Base-by-base conservation (phyloP, 2,888 invertebrate species). In the Bugula neritina region DNA sequence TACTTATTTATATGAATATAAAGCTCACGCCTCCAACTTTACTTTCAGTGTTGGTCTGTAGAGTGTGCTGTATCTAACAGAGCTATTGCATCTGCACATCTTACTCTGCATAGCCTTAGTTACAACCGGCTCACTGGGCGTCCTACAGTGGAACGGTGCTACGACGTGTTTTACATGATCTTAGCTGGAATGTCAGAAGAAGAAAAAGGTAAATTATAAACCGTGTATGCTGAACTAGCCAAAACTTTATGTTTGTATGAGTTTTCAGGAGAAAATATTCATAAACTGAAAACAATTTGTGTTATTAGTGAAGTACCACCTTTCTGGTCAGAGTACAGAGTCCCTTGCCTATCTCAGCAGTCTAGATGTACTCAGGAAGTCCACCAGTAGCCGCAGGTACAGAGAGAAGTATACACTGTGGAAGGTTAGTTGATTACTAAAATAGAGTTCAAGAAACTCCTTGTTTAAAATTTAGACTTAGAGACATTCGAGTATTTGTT, bases 121-220 rank as follows among this genome's bases (percentile, higher is more conserved):
- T 31, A 34, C 31, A 63, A n/a, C 71, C 89, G 95, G 74, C 94
- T 95, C 72, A 93, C 94, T 76, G 88, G 90, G 54, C 92, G 93
- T 29, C 87, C 92, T 78, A 88, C 90, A 23, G 90, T 90, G 80
- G 95, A 95, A 86, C 93, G 93, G 83, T 96, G 95, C 86, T 96
- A 94, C 85, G 94, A 96, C 84, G 94, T 96, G 79, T 96, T 96
- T 87, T 96, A 96, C 86, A 94, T 96, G 87, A 90, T 96, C 90
- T 85, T 93, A 71, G 93, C 94, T 25, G 95, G 96, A 0, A 88
- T 96, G 34, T 90, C 91, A 58, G 86, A 89, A 72, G 94, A 95
- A 77, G 96, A 96, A 83, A 86, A 91, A 83, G 87, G 88, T 88
- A 80, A 78, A 75, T 25, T 29, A 23, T n/a, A n/a, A n/a, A n/a